Evolutionary conservation across 1,140 invertebrate genomes (phyloP).

Genomic region (Saccostrea cuccullata): DNA sequence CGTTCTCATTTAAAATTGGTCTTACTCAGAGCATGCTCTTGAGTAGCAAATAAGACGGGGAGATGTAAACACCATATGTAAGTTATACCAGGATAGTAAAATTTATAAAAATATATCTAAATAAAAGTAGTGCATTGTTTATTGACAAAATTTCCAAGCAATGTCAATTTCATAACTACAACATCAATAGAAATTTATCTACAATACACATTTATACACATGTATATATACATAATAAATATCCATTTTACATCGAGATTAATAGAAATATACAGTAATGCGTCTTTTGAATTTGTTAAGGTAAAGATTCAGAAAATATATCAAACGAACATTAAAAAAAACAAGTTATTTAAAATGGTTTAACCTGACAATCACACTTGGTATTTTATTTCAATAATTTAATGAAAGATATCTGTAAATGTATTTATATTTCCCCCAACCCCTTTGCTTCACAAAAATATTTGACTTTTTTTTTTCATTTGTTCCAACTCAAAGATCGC

Average conservation of each 20-base stretch:
- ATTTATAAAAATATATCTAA: background rate
- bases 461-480: too few species aligned
- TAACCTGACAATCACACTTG: background rate
- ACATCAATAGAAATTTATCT: background rate
- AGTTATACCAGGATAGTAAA: too few species aligned
- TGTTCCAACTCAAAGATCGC: too few species aligned
- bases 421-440: too few species aligned
- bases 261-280: background rate
- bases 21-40: too few species aligned
- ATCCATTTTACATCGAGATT: background rate
- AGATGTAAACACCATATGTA: too few species aligned
- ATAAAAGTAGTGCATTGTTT: background rate
- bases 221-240: background rate
- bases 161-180: background rate
- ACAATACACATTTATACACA: background rate
- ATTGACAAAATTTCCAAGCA: conserved; percentile 6
- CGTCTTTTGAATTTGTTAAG: background rate
- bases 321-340: background rate
- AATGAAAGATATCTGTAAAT: too few species aligned
- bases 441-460: too few species aligned
- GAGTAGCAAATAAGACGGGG: too few species aligned
- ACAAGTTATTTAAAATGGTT: background rate
- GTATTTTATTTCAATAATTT: too few species aligned
- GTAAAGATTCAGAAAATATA: background rate
- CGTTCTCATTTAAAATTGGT: too few species aligned